Percentiles rank a stretch among this genome's conserved stretches.
Conservation (phyloP, 2,888 invertebrate species). For the Leucoma salicis region DNA sequence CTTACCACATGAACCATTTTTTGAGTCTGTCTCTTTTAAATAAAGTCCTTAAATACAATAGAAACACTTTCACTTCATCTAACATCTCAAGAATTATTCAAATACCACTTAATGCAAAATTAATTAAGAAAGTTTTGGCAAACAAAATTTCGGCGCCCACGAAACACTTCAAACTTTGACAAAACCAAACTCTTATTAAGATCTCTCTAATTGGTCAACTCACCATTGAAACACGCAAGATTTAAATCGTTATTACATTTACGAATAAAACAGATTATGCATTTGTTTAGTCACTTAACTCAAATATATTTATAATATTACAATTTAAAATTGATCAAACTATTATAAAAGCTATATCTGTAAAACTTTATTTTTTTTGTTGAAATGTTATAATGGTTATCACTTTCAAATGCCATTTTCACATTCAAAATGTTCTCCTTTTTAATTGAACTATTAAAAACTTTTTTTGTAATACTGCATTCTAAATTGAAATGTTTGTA, state of each 20-base stretch:
- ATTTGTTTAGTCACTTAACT: background rate
- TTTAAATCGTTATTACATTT: conserved; percentile 13
- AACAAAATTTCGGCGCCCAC: conserved; percentile 17
- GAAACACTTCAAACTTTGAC: conserved; percentile 21
- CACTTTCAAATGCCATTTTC: too few relatives aligned
- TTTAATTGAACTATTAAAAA: background rate
- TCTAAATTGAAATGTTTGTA: conserved; percentile 7
- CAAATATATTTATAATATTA: too few relatives aligned
- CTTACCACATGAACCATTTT: too few relatives aligned
- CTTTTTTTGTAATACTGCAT: conserved; percentile 4
- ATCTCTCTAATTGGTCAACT: conserved; percentile 24
- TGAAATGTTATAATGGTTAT: too few relatives aligned
- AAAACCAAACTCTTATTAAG: conserved; percentile 22
- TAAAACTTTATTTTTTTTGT: too few relatives aligned
- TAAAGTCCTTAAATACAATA: conserved; percentile 22
- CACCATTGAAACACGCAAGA: conserved; percentile 12
- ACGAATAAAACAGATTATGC: conserved; percentile 2
- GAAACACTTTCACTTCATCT: conserved; percentile 8
- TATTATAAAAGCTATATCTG: too few relatives aligned
- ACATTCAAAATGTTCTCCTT: background rate
- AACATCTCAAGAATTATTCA: conserved; percentile 3
- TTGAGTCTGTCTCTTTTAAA: too few relatives aligned
- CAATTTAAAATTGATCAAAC: too few relatives aligned
- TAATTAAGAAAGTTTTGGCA: conserved; percentile 13
- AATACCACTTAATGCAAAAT: conserved; percentile 10